Evolutionary conservation across 2,888 invertebrate genomes (phyloP).

Genomic region (Hoplodrina ambigua): DNA sequence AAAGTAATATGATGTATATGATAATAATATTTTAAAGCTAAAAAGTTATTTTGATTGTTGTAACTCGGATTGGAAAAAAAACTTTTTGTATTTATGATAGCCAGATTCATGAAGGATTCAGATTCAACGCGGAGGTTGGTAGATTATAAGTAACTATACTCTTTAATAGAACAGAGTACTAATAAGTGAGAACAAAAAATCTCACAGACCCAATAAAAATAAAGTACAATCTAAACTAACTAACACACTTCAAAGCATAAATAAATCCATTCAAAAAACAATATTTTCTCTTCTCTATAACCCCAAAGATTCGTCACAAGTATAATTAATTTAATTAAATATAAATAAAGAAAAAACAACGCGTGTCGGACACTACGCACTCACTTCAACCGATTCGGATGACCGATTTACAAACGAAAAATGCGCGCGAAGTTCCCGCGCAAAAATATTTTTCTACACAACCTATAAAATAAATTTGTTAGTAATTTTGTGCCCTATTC

Average conservation of each 20-base stretch:
- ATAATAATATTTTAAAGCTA: no score
- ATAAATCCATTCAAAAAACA: conserved; percentile 56
- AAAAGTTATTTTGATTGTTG: no score
- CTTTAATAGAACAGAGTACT: accelerated
- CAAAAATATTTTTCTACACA: conserved; percentile 68
- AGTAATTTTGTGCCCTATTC: conserved; percentile 18
- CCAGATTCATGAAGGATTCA: no score
- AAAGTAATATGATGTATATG: no score
- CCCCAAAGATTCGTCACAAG: conserved; percentile 72
- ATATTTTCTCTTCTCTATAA: conserved; percentile 58
- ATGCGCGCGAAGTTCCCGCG: conserved; percentile 75
- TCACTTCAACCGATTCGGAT: conserved; percentile 80
- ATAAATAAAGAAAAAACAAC: conserved; percentile 78
- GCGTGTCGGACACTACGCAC: conserved; percentile 82
- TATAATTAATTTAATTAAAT: conserved; percentile 85
- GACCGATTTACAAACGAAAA: conserved; percentile 77
- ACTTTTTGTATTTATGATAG: no score
- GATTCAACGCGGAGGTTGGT: no score
- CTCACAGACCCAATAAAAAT: not conserved
- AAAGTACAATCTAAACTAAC: conserved; percentile 5
- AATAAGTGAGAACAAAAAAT: not conserved
- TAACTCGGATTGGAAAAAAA: no score
- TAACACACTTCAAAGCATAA: conserved; percentile 30
- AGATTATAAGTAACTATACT: no score
- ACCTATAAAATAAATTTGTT: conserved; percentile 17